Evolutionary conservation across 2,888 invertebrate genomes (phyloP).

Genomic region (Ferdinandea cuprea): DNA sequence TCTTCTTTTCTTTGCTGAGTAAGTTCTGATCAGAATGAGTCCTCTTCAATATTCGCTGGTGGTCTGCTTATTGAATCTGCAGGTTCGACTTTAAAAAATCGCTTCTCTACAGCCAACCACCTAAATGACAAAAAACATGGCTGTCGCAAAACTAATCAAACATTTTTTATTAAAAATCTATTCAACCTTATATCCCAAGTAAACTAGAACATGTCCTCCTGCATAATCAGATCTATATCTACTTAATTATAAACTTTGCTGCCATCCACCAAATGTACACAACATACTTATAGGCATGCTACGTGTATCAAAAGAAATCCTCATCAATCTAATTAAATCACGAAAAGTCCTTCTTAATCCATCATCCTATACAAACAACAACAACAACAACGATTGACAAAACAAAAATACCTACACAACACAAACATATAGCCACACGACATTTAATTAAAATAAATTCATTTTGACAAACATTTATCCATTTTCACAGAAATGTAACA

Average conservation of each 20-base stretch:
- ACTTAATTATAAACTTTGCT: not conserved
- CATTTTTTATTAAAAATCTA: too few relatives aligned
- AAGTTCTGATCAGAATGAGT: too few relatives aligned
- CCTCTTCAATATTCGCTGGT: too few relatives aligned
- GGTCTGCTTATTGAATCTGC: too few relatives aligned
- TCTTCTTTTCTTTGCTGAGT: too few relatives aligned
- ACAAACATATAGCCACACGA: slow-evolving; percentile 27
- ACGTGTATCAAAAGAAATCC: not conserved
- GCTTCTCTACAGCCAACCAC: too few relatives aligned
- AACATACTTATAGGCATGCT: not conserved
- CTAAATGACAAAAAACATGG: too few relatives aligned
- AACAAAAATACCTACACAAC: not conserved
- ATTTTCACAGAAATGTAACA: slow-evolving; percentile 40
- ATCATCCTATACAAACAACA: slow-evolving; percentile 4
- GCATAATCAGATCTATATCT: too few relatives aligned
- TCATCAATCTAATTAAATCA: slow-evolving; percentile 32
- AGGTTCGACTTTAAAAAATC: too few relatives aligned
- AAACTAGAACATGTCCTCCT: not conserved
- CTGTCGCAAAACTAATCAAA: too few relatives aligned
- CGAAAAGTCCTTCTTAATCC: slow-evolving; percentile 32
- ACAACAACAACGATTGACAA: not conserved
- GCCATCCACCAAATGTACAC: not conserved
- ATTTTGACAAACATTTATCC: slow-evolving; percentile 52
- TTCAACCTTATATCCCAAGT: not conserved
- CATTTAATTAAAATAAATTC: slow-evolving; percentile 52